Conservation (phyloP, 1,140 invertebrate species). For the Eupristina koningsbergeri region DNA sequence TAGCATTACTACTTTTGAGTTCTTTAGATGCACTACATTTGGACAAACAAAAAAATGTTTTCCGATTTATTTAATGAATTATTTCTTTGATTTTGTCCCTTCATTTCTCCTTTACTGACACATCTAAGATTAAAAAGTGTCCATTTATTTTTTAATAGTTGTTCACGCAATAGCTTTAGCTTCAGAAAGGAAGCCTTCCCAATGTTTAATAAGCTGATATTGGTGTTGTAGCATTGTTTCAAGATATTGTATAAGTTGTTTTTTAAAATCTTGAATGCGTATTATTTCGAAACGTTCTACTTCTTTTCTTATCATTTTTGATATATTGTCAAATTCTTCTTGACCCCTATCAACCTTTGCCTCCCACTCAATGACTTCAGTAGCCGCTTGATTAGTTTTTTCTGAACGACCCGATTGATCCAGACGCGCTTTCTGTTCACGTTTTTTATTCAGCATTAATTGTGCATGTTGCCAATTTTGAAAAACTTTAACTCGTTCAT, state of each 20-base stretch:
- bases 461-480: slow-evolving; percentile 98
- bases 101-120: background rate
- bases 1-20: slow-evolving; percentile 3
- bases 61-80: background rate
- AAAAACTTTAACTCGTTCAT: slow-evolving; percentile 97
- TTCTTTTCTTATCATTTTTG: slow-evolving; percentile 95
- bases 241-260: slow-evolving; percentile 90
- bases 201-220: slow-evolving; percentile 95
- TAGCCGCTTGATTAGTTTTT: slow-evolving; percentile 89
- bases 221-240: slow-evolving; percentile 96
- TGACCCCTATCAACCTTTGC: slow-evolving; percentile 95
- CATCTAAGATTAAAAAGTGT: background rate
- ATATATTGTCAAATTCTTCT: slow-evolving; percentile 97
- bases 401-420: slow-evolving; percentile 91
- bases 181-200: slow-evolving; percentile 95
- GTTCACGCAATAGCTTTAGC: slow-evolving; percentile 87
- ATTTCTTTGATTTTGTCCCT: background rate
- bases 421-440: slow-evolving; percentile 93
- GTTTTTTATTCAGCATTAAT: slow-evolving; percentile 93
- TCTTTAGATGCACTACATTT: slow-evolving; percentile 7
- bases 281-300: slow-evolving; percentile 92
- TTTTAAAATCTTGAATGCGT: slow-evolving; percentile 92
- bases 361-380: slow-evolving; percentile 97
- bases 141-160: background rate
- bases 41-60: slow-evolving; percentile 14